A percentile compares a stretch with the other conserved stretches of the same genome.
Evolutionary conservation across 2,113 vertebrate genomes (phyloP).

Genomic region (Thinocorus orbignyianus): DNA sequence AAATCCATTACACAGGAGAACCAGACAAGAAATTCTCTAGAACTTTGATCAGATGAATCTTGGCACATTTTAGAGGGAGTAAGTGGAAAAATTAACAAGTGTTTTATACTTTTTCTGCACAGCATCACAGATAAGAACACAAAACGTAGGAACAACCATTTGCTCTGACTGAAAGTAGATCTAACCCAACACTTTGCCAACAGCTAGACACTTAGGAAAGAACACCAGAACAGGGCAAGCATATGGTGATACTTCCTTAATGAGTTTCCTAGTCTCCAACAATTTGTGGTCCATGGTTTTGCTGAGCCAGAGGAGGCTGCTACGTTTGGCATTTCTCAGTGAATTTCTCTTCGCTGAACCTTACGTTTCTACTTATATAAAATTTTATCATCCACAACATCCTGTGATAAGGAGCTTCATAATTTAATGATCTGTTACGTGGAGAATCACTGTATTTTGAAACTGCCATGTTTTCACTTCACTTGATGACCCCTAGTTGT

Average conservation of each 20-base stretch:
- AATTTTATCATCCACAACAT: slow-evolving; percentile 10
- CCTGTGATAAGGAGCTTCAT: background rate
- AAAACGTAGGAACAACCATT: background rate
- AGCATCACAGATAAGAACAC: background rate
- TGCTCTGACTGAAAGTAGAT: background rate
- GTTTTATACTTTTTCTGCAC: background rate
- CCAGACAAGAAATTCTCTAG: background rate
- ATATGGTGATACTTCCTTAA: background rate
- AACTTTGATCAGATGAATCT: background rate
- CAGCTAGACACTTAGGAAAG: background rate
- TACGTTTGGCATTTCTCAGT: background rate
- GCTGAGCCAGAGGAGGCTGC: slow-evolving; percentile 11
- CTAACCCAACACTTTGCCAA: background rate
- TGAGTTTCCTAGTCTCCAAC: background rate
- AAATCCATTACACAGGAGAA: background rate
- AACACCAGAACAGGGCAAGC: background rate
- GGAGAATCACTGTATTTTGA: background rate
- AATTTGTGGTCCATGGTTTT: background rate
- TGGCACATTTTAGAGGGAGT: background rate
- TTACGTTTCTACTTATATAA: background rate
- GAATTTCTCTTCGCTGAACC: slow-evolving; percentile 6
- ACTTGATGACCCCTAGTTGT: background rate
- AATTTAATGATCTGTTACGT: background rate
- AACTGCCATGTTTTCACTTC: background rate
- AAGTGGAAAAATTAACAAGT: background rate